Base-by-base conservation (phyloP, 2,797 vertebrate species). In the Anguilla marmorata region DNA sequence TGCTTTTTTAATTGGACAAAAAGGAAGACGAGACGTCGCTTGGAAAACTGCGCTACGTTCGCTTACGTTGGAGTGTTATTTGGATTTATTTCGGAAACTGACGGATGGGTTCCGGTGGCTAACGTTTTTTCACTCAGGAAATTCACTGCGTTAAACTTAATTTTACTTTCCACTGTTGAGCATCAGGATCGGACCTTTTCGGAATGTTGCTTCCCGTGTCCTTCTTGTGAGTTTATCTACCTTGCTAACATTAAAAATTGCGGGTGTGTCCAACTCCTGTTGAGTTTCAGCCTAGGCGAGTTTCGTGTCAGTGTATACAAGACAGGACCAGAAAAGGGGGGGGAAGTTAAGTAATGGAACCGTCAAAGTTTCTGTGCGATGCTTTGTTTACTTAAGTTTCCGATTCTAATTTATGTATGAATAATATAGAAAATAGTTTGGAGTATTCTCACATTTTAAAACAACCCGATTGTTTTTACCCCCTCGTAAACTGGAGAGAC, bases 371-470 rank as follows among this genome's bases (percentile, higher is more conserved):
- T 41, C 33, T 89, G 24, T 37, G 27, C 82, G 82, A 80, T 50
- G 86, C 88, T 80, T 37, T 90, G 56, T 69, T 87, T 89, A 86
- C 50, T 82, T 82, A 86, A 88, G 85, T 89, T 76, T 21, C 6
- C 60, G 3, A 45, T 69, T 60, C 45, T 48, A 63, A 69, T 87
- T 45, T 50, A 52, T 74, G 60, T 72, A 84, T 27, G 56, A 69
- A 27, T 54, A 41, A 84, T 72, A 83, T 2, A 14, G 3, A 72
- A 60, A 84, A 63, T 30, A 69, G 48, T 69, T 27, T 7, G 14
- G 63, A 54, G 45, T 37, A 37, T 30, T 66, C 87, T n/a, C 8
- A 60, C 84, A 56, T 58, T 19, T 58, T 58, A 41, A 58, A 58
- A 21, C 52, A 7, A 1, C 14, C 9, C 3, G 54, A 85, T 21